A percentile compares a stretch with the other conserved stretches of the same genome.
Conservation (phyloP, 2,888 invertebrate genomes). For the Homarus gammarus region DNA sequence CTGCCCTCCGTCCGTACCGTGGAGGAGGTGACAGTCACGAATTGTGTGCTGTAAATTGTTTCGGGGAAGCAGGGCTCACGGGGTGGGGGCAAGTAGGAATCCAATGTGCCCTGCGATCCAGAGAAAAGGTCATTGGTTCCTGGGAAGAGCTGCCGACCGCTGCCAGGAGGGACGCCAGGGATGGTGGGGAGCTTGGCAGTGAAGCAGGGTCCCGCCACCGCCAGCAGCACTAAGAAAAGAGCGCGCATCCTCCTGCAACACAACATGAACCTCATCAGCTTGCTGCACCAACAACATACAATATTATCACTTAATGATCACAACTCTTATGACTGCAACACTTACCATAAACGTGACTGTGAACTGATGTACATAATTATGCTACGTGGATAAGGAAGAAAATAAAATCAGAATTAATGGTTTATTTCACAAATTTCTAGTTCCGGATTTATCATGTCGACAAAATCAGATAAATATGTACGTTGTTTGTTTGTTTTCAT, state of each 20-base stretch:
- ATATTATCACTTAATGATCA: background rate
- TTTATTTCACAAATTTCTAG: background rate
- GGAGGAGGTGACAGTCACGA: constrained; percentile 23
- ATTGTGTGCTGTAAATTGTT: background rate
- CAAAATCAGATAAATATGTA: no score
- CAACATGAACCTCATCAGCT: background rate
- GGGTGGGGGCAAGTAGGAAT: constrained; percentile 37
- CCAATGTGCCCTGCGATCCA: background rate
- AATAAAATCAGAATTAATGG: background rate
- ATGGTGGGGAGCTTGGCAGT: constrained; percentile 60
- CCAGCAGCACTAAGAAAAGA: constrained; percentile 44
- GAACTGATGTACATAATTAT: background rate
- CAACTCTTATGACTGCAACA: background rate
- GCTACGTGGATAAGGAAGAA: background rate
- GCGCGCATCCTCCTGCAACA: constrained; percentile 42
- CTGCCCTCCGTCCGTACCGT: background rate
- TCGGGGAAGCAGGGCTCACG: constrained; percentile 15
- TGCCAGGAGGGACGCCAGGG: constrained; percentile 47
- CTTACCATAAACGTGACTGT: background rate
- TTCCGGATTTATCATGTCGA: background rate
- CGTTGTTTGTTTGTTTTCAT: no score
- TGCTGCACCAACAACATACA: background rate
- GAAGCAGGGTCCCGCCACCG: constrained; percentile 21
- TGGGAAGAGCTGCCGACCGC: constrained; percentile 46
- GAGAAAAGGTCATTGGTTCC: constrained; percentile 24